Evolutionary conservation across 2,113 vertebrate species (phyloP), one percentile per base, ranked within the genome.

Genomic region (Ochotona princeps): DNA sequence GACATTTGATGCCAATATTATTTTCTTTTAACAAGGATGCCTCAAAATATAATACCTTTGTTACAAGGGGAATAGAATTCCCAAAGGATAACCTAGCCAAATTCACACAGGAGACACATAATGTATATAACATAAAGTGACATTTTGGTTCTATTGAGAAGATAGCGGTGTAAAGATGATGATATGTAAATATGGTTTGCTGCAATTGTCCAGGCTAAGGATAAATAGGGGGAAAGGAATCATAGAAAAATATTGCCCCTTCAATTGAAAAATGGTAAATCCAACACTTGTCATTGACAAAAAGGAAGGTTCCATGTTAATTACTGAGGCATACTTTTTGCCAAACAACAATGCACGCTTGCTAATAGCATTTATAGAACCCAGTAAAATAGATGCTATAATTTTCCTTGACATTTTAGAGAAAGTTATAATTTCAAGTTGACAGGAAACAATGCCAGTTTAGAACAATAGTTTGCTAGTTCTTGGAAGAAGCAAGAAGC

Each of bases 21-120:
- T 44, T 93, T 83, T 69, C 86, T 83, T 30, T 61, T 85, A 94
- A 89, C 26, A 83, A 82, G 82, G 38, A 75, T 14, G 30, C 20
- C 13, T 89, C 25, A n/a, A 65, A 89, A 5, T 18, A 30, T 44
- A 87, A 83, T 81, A 69, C 14, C 47, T 23, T 90, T 90, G 47
- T 47, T 57, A 83, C 44, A 74, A 5, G 14, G 28, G 13, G 28
- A 82, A 73, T 18, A 93, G 13, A 89, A 87, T 92, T 87, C 30
- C 83, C 21, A 87, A 94, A 91, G 20, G 21, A 69, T 83, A 13
- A 87, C 21, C 54, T 79, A 18, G 30, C 69, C 66, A 91, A 78
- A 91, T 32, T 91, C 70, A 88, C 3, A 70, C 8, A 78, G 21
- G 21, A 17, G 47, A n/a, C 2, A 72, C 20, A 57, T 21, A 38